Evolutionary conservation across 2,888 invertebrate species (phyloP), one percentile per base, ranked within the genome.

Genomic region (Eugnorisma glareosa): DNA sequence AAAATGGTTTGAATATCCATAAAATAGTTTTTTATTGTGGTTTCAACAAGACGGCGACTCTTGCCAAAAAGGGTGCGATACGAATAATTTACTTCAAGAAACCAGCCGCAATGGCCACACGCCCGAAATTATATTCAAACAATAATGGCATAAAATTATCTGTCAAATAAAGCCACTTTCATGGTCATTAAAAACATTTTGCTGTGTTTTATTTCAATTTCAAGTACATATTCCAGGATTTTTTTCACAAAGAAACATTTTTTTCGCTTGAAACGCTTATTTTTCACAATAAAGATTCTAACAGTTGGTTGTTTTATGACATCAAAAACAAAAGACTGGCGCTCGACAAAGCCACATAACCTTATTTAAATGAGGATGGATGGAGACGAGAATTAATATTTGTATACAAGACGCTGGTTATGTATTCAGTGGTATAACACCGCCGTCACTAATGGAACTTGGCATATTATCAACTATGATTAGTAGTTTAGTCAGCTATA

Each of bases 341-440:
- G n/a, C 35, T 28, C 66, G 15, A 31, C 51, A 68, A 77, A 67
- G 59, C 37, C 57, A 77, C 31, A 67, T 57, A 57, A 31, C n/a
- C 7, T 40, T 73, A 37, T 67, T 73, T 78, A 40, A 81, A 81
- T 81, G 71, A 86, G 74, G 70, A 77, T 54, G 59, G 28, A 84
- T 63, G 66, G 24, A 45, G 31, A 45, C 57, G n/a, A 66, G 28
- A 54, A 84, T 75, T 71, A 73, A 74, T 73, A 71, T 71, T 43
- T 69, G 21, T 66, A 8, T 51, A 57, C 21, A 35, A 54, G 37
- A 45, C 67, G 18, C 40, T 48, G 28, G 73, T 45, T 81, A 69
- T 69, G 10, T 74, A 81, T 72, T 81, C 68, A 51, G 10, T 21
- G 13, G 35, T 61, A 66, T 59, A 51, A 73, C 45, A 8, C n/a